Evolutionary conservation across 2,888 invertebrate species (phyloP).

Genomic region (Apoderus coryli): DNA sequence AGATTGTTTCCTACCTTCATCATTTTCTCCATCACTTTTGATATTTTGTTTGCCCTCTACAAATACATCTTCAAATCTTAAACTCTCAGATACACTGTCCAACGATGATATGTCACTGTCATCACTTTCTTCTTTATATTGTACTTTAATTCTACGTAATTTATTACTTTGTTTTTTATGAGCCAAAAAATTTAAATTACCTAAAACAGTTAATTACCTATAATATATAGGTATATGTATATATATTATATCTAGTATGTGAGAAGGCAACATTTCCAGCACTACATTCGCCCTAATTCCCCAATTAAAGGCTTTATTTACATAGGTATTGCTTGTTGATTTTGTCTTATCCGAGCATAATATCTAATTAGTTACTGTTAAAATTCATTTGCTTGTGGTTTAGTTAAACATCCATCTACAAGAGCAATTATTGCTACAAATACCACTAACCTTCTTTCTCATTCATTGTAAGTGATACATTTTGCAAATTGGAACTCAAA

Average conservation of each 20-base stretch:
- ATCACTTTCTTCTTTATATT: slow-evolving; percentile 23
- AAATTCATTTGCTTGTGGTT: no score
- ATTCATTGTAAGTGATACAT: slow-evolving; percentile 34
- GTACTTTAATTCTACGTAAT: slow-evolving; percentile 29
- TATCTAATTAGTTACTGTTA: no score
- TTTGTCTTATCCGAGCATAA: no score
- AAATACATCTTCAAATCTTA: slow-evolving; percentile 36
- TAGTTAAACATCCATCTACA: no score
- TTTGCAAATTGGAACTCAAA: slow-evolving; percentile 35
- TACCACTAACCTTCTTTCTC: slow-evolving; percentile 33
- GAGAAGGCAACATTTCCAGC: no score
- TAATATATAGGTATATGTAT: no score
- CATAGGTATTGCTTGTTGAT: no score
- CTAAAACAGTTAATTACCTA: no score
- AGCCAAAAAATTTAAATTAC: slow-evolving; percentile 31
- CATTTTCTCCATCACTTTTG: slow-evolving; percentile 15
- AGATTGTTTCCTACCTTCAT: slow-evolving; percentile 17
- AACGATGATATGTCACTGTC: slow-evolving; percentile 32
- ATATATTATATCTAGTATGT: no score
- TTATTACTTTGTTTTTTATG: slow-evolving; percentile 31
- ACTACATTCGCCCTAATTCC: no score
- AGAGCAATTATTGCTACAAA: no score
- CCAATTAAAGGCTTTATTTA: no score
- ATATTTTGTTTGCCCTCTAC: slow-evolving; percentile 26
- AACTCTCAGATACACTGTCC: slow-evolving; percentile 30